These are phyloP conservation scores for Lagodon rhomboides DNA, from an alignment of 2,797 vertebrate genomes.

Conservation along the genomic window DNA sequence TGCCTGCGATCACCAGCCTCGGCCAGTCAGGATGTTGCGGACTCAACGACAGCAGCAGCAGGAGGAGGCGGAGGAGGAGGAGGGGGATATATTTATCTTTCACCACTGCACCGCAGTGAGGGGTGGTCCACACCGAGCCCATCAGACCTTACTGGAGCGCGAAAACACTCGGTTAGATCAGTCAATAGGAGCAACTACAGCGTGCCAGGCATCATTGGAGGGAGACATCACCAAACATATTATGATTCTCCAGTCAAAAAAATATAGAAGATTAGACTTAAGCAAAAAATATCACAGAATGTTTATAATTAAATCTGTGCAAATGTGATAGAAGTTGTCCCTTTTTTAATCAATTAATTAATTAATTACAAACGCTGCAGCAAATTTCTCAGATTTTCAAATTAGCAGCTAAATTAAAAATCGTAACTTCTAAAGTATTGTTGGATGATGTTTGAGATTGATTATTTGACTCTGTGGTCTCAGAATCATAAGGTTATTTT, in stretches of 20 bases:
- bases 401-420: not conserved
- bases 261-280: too few relatives aligned
- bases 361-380: not conserved
- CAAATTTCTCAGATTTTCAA: not conserved
- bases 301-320: not conserved
- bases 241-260: not conserved
- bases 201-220: not conserved
- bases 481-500: too few relatives aligned
- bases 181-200: not conserved
- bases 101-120: slow-evolving; percentile 84
- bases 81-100: slow-evolving; percentile 88
- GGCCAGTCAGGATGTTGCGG: slow-evolving; percentile 82
- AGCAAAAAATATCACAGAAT: not conserved
- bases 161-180: slow-evolving; percentile 6
- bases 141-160: slow-evolving; percentile 60
- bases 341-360: too few relatives aligned
- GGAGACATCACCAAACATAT: not conserved
- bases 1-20: slow-evolving; percentile 77
- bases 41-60: slow-evolving; percentile 67
- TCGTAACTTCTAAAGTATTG: not conserved
- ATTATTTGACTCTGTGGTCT: not conserved
- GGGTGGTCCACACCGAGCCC: slow-evolving; percentile 82
- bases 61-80: slow-evolving; percentile 57
- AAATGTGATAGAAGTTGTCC: too few relatives aligned
- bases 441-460: not conserved